Evolutionary conservation across 2,113 vertebrate genomes (phyloP).

Genomic region (Corythaixoides concolor): DNA sequence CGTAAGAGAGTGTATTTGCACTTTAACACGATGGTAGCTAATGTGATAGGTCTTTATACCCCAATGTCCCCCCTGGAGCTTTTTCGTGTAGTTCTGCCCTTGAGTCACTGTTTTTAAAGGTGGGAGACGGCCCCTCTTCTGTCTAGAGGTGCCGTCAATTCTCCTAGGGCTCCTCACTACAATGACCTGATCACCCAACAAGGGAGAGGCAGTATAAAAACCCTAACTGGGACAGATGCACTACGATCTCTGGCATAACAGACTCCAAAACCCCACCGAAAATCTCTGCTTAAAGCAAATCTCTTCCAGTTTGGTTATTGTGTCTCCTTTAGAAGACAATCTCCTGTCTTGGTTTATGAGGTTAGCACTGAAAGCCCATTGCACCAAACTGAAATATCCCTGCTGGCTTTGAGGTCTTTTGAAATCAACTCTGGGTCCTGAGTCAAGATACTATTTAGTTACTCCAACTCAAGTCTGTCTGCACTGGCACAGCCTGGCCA

Average conservation of each 20-base stretch:
- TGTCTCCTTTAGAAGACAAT: neutral
- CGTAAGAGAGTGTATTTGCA: neutral
- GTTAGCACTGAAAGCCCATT: neutral
- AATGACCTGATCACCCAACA: neutral
- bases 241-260: neutral
- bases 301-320: neutral
- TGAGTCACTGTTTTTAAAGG: neutral
- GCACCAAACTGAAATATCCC: neutral
- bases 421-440: neutral
- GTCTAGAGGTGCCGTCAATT: neutral
- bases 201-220: neutral
- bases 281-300: neutral
- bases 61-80: neutral
- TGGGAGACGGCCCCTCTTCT: neutral
- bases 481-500: fast-evolving
- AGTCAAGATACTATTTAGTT: neutral
- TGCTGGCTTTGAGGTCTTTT: neutral
- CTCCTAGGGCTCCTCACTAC: neutral
- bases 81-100: neutral
- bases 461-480: neutral
- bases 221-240: neutral
- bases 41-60: neutral
- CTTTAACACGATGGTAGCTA: neutral
- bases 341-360: neutral
- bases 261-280: neutral